Evolutionary conservation across 2,113 vertebrate species (phyloP).

Genomic region (Mesocricetus auratus): DNA sequence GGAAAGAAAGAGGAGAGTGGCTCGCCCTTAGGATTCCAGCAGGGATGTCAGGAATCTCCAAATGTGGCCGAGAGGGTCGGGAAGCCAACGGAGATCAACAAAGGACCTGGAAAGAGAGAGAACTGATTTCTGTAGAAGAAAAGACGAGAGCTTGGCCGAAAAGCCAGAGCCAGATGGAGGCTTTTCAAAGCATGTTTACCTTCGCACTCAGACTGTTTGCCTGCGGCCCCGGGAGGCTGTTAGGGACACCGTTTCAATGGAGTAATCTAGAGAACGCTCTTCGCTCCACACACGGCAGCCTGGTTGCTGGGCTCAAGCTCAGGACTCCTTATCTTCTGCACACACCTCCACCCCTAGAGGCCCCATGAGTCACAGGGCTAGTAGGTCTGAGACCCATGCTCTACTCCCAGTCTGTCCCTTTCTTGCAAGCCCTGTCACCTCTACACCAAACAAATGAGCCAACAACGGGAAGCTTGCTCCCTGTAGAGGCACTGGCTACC

Average conservation of each 20-base stretch:
- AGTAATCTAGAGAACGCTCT: neutral
- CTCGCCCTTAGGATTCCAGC: neutral
- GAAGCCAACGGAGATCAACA: neutral
- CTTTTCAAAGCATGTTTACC: neutral
- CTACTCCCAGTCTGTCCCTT: neutral
- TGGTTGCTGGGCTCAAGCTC: neutral
- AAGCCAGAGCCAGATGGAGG: neutral
- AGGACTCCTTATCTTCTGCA: neutral
- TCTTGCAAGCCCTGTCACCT: neutral
- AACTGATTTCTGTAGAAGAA: neutral
- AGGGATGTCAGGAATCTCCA: neutral
- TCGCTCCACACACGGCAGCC: neutral
- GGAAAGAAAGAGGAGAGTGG: neutral
- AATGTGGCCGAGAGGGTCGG: no score
- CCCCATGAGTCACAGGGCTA: neutral
- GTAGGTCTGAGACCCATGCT: neutral
- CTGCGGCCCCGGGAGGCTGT: neutral
- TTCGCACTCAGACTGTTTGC: neutral
- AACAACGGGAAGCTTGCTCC: neutral
- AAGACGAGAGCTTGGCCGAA: neutral
- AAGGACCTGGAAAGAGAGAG: neutral
- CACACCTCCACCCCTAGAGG: neutral
- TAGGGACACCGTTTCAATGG: rapidly evolving
- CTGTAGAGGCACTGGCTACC: neutral
- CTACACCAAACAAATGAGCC: neutral